Evolutionary conservation across 37 sponge, comb jelly and placozoan genomes (phyloP).

Genomic region (Petrosia ficiformis): DNA sequence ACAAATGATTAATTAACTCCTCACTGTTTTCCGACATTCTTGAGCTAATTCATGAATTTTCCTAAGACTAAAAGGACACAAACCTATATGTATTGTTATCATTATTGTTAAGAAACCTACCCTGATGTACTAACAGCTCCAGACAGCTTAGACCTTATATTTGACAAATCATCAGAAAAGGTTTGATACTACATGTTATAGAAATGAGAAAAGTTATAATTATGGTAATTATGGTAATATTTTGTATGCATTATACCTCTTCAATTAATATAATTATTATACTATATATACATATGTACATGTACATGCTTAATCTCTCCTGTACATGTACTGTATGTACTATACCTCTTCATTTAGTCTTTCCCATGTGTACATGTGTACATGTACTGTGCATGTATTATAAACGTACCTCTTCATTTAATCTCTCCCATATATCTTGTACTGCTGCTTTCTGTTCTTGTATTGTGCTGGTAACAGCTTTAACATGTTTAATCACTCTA

Average conservation of each 20-base stretch:
- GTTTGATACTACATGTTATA: conserved; percentile 2
- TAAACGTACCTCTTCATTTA: conserved; percentile 16
- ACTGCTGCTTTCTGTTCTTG: not conserved
- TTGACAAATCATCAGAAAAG: conserved; percentile 5
- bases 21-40: not conserved
- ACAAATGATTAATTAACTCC: not conserved
- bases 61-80: not conserved
- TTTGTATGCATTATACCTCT: not conserved
- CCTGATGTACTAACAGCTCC: not conserved
- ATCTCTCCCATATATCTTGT: not conserved
- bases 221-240: not conserved
- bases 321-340: conserved; percentile 1
- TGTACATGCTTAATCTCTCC: not conserved
- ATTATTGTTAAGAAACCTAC: not conserved
- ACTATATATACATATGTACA: not conserved
- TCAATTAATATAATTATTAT: not conserved
- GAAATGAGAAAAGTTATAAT: not conserved
- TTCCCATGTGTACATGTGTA: not conserved
- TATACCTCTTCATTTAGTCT: conserved; percentile 16
- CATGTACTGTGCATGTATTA: too few relatives aligned
- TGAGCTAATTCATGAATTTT: conserved; percentile 12
- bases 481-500: conserved; percentile 35
- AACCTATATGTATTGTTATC: not conserved
- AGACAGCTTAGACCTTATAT: not conserved
- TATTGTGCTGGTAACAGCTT: conserved; percentile 22